Evolutionary conservation across 2,888 invertebrate species (phyloP), one percentile per base, ranked within the genome.

Genomic region (Rugalucina vietnamica): DNA sequence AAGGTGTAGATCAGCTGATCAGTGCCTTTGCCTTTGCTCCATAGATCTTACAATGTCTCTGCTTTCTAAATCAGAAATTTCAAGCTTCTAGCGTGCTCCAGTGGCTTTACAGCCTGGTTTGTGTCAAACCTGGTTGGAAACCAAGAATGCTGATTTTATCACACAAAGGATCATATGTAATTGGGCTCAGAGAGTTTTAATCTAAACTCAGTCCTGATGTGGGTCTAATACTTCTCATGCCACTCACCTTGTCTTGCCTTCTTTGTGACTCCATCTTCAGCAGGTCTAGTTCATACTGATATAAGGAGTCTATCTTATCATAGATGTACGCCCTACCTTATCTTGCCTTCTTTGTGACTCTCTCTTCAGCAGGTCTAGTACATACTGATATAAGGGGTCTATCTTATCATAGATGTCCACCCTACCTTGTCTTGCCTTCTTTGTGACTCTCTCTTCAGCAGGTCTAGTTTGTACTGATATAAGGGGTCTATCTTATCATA

Each of bases 351-450:
- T 79, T 8, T 78, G 79, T 29, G 76, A 86, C 79, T 90, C 89
- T 65, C 89, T 84, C 60, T 88, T 71, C 29, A 92, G 83, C 12
- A 90, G 79, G 8, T 81, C 75, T 36, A 92, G 78, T 73, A 92
- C 92, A 29, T 89, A 79, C 60, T 90, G 65, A 12, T 88, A 80
- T 12, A 92, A 82, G 8, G 81, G 79, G 81, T 93, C 92, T 14
- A 50, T 73, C 21, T 86, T 80, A 10, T 91, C 88, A 24, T 79
- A 39, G n/a, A n/a, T n/a, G n/a, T n/a, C n/a, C n/a, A n/a, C n/a
- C 60, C 24, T 50, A 70, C 69, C 70, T 32, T 37, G 18, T 80
- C 43, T 39, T 54, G 36, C 43, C 36, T 79, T 32, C 57, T 79
- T 8, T 78, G 79, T 29, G 76, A 86, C 79, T 90, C 89, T 65